Base-by-base conservation (phyloP, 1,140 invertebrate species). In the Chironomus striatipennis region DNA sequence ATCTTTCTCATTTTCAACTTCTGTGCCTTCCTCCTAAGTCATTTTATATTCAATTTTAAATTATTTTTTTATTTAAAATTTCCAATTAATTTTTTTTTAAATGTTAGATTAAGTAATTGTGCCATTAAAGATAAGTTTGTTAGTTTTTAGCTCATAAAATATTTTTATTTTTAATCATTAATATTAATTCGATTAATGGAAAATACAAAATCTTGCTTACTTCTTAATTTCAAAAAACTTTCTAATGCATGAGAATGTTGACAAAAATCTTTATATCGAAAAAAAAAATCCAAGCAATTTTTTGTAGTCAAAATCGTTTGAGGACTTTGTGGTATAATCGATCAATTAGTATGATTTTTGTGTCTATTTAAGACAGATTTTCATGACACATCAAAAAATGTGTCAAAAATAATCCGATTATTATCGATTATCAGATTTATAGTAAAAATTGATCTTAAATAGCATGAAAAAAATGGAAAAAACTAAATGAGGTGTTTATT, bases 181-280 rank as follows among this genome's bases (percentile, higher is more conserved):
- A 47, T 47, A 47, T 47, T 57, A 57, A 57, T 57, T 57, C 47
- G 47, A 57, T 57, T 57, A 57, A n/a, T 57, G 8, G n/a, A 57
- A 57, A 57, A 57, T 57, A 57, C 47, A 57, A 57, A 57, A 57
- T 57, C 47, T 57, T 57, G 47, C 47, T 57, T 57, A 57, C 10
- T n/a, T 57, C 12, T 57, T 15, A 57, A 57, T 57, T 12, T n/a
- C 47, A 57, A 57, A 57, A 5, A 57, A 12, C 15, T n/a, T 15
- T 15, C 12, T 57, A n/a, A 12, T 57, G 47, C 47, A 57, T 57
- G 12, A 57, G n/a, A 57, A 57, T 57, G 47, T 57, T 34, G 24
- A 34, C 24, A 34, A 34, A 57, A 57, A 57, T n/a, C 12, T n/a
- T 57, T 57, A n/a, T 57, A n/a, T n/a, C n/a, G n/a, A n/a, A n/a